Evolutionary conservation across 2,888 invertebrate genomes (phyloP), one percentile per base, ranked within the genome.

Genomic region (Cactoblastis cactorum): DNA sequence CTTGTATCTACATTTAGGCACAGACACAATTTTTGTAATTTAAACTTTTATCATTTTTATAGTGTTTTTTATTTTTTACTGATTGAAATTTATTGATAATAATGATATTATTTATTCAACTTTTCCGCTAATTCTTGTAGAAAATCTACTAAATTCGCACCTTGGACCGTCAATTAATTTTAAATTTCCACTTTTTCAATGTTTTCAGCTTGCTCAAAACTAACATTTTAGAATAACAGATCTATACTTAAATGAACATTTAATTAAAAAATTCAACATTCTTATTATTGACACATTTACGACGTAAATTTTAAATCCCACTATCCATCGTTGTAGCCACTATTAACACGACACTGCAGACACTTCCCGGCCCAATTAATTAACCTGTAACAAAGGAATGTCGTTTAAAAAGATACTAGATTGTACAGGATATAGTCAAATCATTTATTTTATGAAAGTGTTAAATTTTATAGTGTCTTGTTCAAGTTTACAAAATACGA

Each of bases 331-430:
- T 3, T 9, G 14, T 12, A 12, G 14, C 24, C 41, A 9, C 41
- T 24, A 9, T 19, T 22, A 22, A n/a, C 19, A 22, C 37, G 19
- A 22, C 19, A 41, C 41, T 41, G 15, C 6, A 14, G 24, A 28
- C 43, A 43, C 43, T 43, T 43, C 8, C 15, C 28, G 33, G 18
- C 34, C 41, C 28, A 19, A 47, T 34, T 76, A 75, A 71, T 70
- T 74, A 77, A 73, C 78, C 83, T 83, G 83, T 57, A 83, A 83
- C 76, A 80, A 47, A 57, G 54, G 51, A 57, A 58, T 39, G 39
- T 48, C 11, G 35, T 58, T 11, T 12, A 43, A 22, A 43, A 17
- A 11, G 6, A 5, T 17, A 8, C 22, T 32, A 14, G 43, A 17
- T 9, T 14, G 28, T 38, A 45, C 14, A 32, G n/a, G n/a, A n/a